Conservation (phyloP, 2,797 vertebrate species). For the Cacajao melanocephalus region DNA sequence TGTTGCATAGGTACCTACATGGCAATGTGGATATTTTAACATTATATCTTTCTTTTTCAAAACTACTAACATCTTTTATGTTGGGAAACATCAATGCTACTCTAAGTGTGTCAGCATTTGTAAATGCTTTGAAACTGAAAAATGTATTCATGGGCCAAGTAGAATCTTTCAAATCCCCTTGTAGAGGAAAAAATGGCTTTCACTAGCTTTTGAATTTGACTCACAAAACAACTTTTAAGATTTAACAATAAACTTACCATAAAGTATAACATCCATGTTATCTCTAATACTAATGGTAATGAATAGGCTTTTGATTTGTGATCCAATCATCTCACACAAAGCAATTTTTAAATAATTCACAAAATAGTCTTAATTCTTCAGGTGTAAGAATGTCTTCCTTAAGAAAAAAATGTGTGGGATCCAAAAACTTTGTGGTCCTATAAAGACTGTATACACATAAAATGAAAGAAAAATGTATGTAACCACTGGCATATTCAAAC, state of each 20-base stretch:
- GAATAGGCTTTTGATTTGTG: conserved; percentile 3
- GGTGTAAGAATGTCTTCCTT: not conserved
- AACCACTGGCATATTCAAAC: not conserved
- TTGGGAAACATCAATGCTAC: not conserved
- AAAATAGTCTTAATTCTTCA: not conserved
- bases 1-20: no score
- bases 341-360: not conserved
- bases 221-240: not conserved
- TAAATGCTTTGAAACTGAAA: conserved; percentile 49
- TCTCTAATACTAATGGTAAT: not conserved
- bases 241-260: conserved; percentile 20
- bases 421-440: not conserved
- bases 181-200: not conserved
- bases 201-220: not conserved
- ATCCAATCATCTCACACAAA: not conserved
- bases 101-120: not conserved
- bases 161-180: not conserved
- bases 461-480: not conserved
- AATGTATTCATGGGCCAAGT: not conserved
- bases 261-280: not conserved
- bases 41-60: conserved; percentile 32
- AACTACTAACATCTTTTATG: conserved; percentile 19
- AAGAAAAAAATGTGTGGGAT: not conserved
- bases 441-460: not conserved
- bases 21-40: not conserved